Evolutionary conservation across 2,888 invertebrate species (phyloP).

Genomic region (Synergus gifuensis): DNA sequence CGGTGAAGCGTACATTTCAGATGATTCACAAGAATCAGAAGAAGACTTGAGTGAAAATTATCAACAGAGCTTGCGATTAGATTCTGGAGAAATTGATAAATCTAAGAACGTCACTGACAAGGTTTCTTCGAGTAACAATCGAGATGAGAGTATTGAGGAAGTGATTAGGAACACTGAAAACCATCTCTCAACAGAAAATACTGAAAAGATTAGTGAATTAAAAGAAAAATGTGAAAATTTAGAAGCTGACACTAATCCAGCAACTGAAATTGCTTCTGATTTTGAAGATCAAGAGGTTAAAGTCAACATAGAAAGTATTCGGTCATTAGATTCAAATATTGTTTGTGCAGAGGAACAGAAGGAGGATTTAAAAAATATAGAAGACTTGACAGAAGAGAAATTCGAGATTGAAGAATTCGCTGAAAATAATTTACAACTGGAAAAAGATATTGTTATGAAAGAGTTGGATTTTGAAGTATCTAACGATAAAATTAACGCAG

Average conservation of each 20-base stretch:
- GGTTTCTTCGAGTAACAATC: background rate
- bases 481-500: slow-evolving; percentile 21
- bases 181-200: background rate
- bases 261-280: background rate
- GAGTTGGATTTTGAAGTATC: slow-evolving; percentile 44
- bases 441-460: slow-evolving; percentile 32
- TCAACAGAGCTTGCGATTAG: background rate
- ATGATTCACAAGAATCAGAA: slow-evolving; percentile 64
- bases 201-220: background rate
- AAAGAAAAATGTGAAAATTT: background rate
- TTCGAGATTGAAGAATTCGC: background rate
- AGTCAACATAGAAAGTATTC: background rate
- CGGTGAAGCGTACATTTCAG: slow-evolving; percentile 68
- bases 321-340: background rate
- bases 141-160: background rate
- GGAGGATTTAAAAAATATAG: slow-evolving; percentile 10
- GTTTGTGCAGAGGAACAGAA: background rate
- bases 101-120: too few relatives aligned
- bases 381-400: background rate
- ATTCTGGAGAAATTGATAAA: background rate
- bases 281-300: background rate
- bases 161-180: background rate
- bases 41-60: slow-evolving; percentile 13
- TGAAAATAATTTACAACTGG: background rate
- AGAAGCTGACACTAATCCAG: background rate